Conservation (phyloP, 2,888 invertebrate species). For the Neoascia interrupta region DNA sequence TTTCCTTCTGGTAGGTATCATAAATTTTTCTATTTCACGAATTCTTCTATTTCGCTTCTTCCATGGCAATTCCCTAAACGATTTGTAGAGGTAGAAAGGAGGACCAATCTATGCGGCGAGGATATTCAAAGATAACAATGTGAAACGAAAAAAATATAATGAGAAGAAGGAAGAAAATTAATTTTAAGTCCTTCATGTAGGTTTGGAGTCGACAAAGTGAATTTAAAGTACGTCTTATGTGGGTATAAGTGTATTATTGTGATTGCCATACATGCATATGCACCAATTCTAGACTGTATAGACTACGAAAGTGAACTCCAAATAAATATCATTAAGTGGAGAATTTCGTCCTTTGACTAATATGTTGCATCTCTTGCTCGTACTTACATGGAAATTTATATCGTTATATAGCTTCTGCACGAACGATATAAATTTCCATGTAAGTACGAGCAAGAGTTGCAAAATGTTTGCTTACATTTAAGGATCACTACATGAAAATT, state of each 20-base stretch:
- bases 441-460: too few species aligned
- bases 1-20: conserved; percentile 5
- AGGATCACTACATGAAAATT: too few species aligned
- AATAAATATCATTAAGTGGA: conserved; percentile 52
- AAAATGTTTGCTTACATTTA: too few species aligned
- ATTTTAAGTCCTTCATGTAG: conserved; percentile 13
- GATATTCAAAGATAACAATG: conserved; percentile 7
- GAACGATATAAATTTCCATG: too few species aligned
- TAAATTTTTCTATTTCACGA: conserved; percentile 5
- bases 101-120: not conserved
- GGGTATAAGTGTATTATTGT: conserved; percentile 26
- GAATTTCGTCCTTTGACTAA: not conserved
- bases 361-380: too few species aligned
- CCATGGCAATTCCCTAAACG: conserved; percentile 9
- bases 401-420: too few species aligned
- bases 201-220: conserved; percentile 11
- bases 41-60: not conserved
- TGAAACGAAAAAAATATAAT: conserved; percentile 33
- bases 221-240: conserved; percentile 1
- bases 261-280: too few species aligned
- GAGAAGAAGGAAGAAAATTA: not conserved
- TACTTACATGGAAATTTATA: too few species aligned
- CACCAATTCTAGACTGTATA: conserved; percentile 5
- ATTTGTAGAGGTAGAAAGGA: too few species aligned
- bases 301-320: conserved; percentile 16